Conservation (phyloP, 2,888 invertebrate genomes). For the Aethes cnicana region DNA sequence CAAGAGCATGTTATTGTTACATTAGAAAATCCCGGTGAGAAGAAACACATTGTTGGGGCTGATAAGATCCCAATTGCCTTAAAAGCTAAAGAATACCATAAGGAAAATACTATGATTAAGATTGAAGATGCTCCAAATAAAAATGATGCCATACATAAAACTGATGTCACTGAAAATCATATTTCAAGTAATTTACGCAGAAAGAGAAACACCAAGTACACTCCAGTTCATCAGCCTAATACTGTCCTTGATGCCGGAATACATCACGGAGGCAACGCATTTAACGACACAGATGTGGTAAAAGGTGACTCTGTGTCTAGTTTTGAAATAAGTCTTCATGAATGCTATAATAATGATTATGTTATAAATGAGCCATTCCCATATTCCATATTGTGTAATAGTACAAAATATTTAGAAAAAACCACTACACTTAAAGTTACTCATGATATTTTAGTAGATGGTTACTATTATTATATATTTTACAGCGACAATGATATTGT, state of each 20-base stretch:
- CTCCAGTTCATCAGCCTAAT: constrained; percentile 68
- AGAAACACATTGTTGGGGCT: constrained; percentile 15
- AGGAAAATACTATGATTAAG: constrained; percentile 31
- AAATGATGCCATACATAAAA: constrained; percentile 17
- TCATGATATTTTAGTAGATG: constrained; percentile 88
- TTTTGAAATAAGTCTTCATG: constrained; percentile 89
- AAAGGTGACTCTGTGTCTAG: constrained; percentile 89
- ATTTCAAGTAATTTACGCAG: constrained; percentile 37
- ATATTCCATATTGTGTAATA: constrained; percentile 85
- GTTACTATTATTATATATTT: constrained; percentile 94
- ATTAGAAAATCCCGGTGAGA: constrained; percentile 59
- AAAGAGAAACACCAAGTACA: constrained; percentile 57
- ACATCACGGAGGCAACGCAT: constrained; percentile 88
- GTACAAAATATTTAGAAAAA: constrained; percentile 86
- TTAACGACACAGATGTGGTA: constrained; percentile 77
- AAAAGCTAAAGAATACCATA: constrained; percentile 29
- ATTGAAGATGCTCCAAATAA: constrained; percentile 7
- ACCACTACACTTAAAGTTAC: constrained; percentile 85
- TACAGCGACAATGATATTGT: constrained; percentile 93
- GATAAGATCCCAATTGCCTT: not conserved
- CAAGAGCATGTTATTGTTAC: constrained; percentile 80
- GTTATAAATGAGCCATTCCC: constrained; percentile 88
- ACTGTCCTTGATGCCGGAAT: constrained; percentile 87
- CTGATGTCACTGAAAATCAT: not conserved
- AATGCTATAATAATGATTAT: constrained; percentile 89